Evolutionary conservation across 2,888 invertebrate species (phyloP), one percentile per base, ranked within the genome.

Genomic region (Macaria notata): DNA sequence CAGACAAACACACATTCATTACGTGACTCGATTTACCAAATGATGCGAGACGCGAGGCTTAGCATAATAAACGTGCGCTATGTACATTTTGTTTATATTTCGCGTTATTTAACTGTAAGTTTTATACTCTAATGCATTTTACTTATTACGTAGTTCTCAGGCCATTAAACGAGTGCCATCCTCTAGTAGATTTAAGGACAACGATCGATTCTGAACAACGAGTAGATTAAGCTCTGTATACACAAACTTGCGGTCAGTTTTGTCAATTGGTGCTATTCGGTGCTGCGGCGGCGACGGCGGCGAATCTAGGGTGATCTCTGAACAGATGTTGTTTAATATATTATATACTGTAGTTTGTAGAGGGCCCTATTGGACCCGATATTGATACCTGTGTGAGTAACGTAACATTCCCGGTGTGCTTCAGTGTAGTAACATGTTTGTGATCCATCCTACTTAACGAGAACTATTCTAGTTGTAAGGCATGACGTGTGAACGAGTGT

Each of bases 101-200:
- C 71, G 66, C 66, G 70, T 70, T 69, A 70, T 75, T 76, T 76
- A 58, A 81, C 75, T 83, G 66, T 83, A 83, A 83, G 84, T 71
- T 79, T 81, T 81, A 81, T 84, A 85, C 79, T 89, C 80, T 89
- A 84, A 87, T 90, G 88, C 89, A 90, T 91, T 90, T 90, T 90
- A 90, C 86, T 87, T 86, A 86, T 83, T 82, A 36, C 7, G 33
- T 36, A 88, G 90, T 88, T 90, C 86, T 88, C 89, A 89, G 90
- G 91, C 91, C 91, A 91, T 91, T 88, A 84, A 84, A 79, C 76
- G 84, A 87, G 91, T 91, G 91, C 91, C 91, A 91, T 91, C 86
- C 86, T 86, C 83, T 88, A 79, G 69, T 89, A 89, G 87, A 78
- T 83, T 70, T 89, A 89, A 86, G 88, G 84, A 78, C 82, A 84